phyloP scores from a whole-genome alignment of 2,888 invertebrate genomes.

The Allygus modestus region DNA sequence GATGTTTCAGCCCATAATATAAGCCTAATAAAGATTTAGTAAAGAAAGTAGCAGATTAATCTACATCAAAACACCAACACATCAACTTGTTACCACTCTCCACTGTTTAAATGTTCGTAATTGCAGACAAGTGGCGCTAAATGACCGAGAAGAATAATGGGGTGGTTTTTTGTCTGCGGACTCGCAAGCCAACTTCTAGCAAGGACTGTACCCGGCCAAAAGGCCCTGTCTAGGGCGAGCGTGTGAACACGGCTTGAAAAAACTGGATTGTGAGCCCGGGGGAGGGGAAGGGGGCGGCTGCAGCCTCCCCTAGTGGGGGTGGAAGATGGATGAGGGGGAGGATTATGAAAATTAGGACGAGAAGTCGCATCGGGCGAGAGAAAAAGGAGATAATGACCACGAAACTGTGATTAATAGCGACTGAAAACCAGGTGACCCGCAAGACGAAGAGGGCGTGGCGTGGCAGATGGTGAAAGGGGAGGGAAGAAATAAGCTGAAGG shows the following conservation, averaged over 20 bases:
- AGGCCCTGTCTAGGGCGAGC: conserved; percentile 60
- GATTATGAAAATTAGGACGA: conserved; percentile 63
- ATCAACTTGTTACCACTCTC: conserved; percentile 30
- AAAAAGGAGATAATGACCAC: conserved; percentile 61
- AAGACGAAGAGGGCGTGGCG: conserved; percentile 19
- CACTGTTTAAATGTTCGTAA: conserved; percentile 28
- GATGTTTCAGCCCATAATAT: no score
- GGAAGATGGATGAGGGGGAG: conserved; percentile 54
- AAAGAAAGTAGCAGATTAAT: no score
- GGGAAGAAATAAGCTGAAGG: neutral
- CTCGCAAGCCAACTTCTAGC: neutral
- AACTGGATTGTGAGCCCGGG: conserved; percentile 61
- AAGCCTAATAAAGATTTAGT: no score
- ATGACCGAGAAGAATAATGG: conserved; percentile 48
- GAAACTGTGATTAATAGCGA: conserved; percentile 58
- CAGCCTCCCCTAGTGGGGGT: conserved; percentile 56
- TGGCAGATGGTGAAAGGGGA: conserved; percentile 2
- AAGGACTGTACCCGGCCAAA: conserved; percentile 48
- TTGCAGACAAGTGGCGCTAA: conserved; percentile 54
- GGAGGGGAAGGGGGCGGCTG: conserved; percentile 13
- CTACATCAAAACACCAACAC: no score
- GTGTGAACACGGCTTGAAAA: conserved; percentile 65
- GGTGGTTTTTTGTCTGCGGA: conserved; percentile 46
- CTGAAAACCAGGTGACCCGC: conserved; percentile 54
- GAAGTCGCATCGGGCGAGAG: conserved; percentile 60